Evolutionary conservation across 2,888 invertebrate genomes (phyloP), one percentile per base, ranked within the genome.

Genomic region (Leptopilina drosophilae): DNA sequence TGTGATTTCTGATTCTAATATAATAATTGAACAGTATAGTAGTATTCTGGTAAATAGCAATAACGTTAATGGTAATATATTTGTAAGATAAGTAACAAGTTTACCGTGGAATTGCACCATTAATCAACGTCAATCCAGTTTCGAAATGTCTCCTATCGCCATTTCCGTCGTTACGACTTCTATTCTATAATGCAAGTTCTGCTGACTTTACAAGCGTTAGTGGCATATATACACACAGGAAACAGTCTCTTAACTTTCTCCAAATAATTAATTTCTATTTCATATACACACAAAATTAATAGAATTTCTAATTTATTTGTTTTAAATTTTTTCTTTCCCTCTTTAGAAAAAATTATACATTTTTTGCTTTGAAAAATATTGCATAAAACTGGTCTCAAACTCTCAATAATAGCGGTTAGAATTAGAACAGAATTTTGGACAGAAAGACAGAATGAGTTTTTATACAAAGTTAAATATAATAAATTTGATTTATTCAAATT

Each of bases 111-210:
- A 87, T 85, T 84, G 84, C 81, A 59, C 80, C 83, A 87, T 87
- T 88, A 84, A 87, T 88, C 87, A 87, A 86, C 81, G 86, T 87
- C 87, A 82, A 78, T 82, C 81, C 80, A 78, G 67, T 81, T 81
- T 80, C 79, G 79, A 59, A 77, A 49, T 76, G 59, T 62, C 82
- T 73, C 62, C 42, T 20, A 75, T 78, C 69, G 76, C 78, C 81
- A 76, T 78, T 49, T 65, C 78, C 77, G 46, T 77, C n/a, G 81
- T 64, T 80, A 77, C 79, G 79, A 80, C 81, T 62, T 15, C 66
- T 78, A 26, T 49, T 20, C 15, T 49, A 49, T 53, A 69, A 53
- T 26, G 20, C 49, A 26, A 69, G 69, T 69, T 69, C 53, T 69
- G 26, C 69, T 53, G 69, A 69, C 26, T 69, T 69, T 8, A 69